Evolutionary conservation across 1,140 invertebrate genomes (phyloP).

Genomic region (Pogonus chalceus): DNA sequence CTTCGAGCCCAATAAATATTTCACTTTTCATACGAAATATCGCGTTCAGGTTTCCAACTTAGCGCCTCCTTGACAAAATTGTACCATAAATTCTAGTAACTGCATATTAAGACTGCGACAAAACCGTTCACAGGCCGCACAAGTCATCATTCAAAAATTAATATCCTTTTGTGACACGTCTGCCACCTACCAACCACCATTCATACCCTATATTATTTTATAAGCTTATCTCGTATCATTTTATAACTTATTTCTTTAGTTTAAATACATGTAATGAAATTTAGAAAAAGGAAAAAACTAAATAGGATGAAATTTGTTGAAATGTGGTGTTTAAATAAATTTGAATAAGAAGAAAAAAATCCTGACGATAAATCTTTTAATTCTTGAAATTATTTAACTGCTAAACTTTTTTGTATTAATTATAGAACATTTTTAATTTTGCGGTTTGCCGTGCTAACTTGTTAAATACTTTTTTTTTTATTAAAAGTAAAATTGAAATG

Average conservation of each 20-base stretch:
- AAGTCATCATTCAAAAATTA: conserved; percentile 5
- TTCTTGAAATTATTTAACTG: neutral
- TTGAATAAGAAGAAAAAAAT: no score
- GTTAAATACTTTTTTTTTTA: neutral
- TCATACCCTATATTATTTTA: no score
- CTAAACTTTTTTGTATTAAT: neutral
- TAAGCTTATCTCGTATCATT: no score
- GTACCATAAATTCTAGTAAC: conserved; percentile 1
- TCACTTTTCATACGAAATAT: neutral
- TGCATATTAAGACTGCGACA: conserved; percentile 7
- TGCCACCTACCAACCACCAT: no score
- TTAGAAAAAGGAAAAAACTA: no score
- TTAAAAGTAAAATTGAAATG: neutral
- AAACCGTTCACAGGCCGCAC: neutral
- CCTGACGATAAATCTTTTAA: neutral
- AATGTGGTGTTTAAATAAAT: no score
- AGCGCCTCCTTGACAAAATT: neutral
- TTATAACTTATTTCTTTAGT: no score
- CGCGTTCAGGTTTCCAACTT: neutral
- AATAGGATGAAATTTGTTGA: no score
- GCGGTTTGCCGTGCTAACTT: neutral
- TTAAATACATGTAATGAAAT: no score
- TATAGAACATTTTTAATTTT: neutral
- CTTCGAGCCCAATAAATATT: neutral
- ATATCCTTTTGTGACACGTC: no score